Percentiles rank a stretch among this genome's conserved stretches.
Conservation (phyloP, 1,140 invertebrate species). For the Ganaspis sp. region DNA sequence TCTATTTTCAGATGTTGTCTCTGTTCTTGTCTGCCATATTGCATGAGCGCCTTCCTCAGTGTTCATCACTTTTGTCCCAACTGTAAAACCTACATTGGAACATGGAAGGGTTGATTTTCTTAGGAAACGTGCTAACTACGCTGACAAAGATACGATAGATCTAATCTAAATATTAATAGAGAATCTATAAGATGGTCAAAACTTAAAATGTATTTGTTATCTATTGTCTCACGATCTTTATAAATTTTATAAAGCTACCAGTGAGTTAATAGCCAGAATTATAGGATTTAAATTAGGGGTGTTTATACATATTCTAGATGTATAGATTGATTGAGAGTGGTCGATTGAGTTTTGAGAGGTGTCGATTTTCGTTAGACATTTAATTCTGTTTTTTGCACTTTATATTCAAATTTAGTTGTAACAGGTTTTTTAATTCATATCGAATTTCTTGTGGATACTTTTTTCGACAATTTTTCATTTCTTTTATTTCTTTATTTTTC, state of each 20-base stretch:
- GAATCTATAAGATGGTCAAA: constrained; percentile 10
- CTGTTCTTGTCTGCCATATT: constrained; percentile 76
- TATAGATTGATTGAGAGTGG: background rate
- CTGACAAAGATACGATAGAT: background rate
- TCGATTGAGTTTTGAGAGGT: background rate
- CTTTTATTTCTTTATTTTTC: background rate
- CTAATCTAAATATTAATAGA: constrained; percentile 12
- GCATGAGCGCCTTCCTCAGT: constrained; percentile 74
- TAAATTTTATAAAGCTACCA: constrained; percentile 1
- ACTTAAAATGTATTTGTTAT: constrained; percentile 6
- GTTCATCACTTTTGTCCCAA: constrained; percentile 76
- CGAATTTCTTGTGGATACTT: background rate
- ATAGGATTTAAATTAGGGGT: background rate
- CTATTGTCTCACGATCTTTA: background rate
- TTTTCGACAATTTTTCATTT: background rate
- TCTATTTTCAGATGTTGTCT: constrained; percentile 73
- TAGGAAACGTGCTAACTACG: background rate
- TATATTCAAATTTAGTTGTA: background rate
- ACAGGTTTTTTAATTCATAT: background rate
- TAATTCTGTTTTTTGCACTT: background rate
- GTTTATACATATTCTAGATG: constrained; percentile 16
- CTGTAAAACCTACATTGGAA: constrained; percentile 75
- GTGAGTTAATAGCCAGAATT: background rate
- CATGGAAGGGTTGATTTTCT: constrained; percentile 72
- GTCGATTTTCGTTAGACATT: background rate